phyloP scores from a whole-genome alignment of 1,140 invertebrate species.

The Brachystomella parvula region DNA sequence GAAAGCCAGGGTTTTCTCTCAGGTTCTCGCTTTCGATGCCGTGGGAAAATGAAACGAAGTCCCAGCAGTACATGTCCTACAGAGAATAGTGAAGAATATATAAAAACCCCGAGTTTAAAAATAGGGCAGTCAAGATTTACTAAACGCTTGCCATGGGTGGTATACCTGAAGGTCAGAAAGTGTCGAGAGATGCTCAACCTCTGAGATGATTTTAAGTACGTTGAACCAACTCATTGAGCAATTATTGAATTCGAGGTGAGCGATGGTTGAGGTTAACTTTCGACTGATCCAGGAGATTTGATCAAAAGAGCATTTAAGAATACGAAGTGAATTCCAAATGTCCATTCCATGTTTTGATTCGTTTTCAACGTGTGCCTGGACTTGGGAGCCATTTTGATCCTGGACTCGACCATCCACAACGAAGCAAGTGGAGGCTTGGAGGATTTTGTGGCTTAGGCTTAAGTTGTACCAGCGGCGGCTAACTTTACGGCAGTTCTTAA shows the following conservation, averaged over 20 bases:
- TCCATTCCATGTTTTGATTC: not conserved
- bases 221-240: slow-evolving; percentile 29
- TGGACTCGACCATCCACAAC: slow-evolving; percentile 29
- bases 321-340: not conserved
- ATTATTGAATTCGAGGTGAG: slow-evolving; percentile 23
- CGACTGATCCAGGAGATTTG: slow-evolving; percentile 14
- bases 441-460: not conserved
- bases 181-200: slow-evolving; percentile 23
- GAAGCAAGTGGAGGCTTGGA: slow-evolving; percentile 24
- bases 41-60: slow-evolving; percentile 30
- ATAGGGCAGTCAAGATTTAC: not conserved
- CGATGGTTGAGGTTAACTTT: slow-evolving; percentile 17
- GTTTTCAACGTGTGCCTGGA: slow-evolving; percentile 20
- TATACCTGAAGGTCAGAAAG: slow-evolving; percentile 31
- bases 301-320: not conserved
- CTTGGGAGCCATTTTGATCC: slow-evolving; percentile 23
- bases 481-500: slow-evolving; percentile 19
- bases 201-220: slow-evolving; percentile 26
- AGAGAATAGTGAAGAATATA: too few relatives aligned
- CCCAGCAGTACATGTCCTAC: slow-evolving; percentile 36
- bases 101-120: not conserved
- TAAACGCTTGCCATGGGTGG: not conserved
- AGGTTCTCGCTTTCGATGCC: slow-evolving; percentile 31
- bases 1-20: slow-evolving; percentile 10
- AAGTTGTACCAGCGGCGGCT: slow-evolving; percentile 15